A percentile compares a stretch with the other conserved stretches of the same genome.
Evolutionary conservation across 2,888 invertebrate species (phyloP).

Genomic region (Danaus chrysippus): DNA sequence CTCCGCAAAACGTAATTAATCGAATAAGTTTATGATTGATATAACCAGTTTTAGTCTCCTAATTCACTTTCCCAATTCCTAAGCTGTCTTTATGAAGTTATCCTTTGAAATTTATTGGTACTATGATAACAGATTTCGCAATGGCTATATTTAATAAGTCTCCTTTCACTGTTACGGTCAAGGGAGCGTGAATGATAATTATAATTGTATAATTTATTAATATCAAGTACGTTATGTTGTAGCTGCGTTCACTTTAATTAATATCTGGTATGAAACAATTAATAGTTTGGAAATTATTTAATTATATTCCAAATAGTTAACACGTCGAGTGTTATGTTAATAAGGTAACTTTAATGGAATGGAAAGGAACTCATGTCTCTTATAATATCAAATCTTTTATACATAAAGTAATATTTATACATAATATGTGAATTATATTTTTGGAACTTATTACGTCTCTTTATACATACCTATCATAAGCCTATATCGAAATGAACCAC

Average conservation of each 20-base stretch:
- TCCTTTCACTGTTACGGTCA: slow-evolving; percentile 37
- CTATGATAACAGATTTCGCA: slow-evolving; percentile 65
- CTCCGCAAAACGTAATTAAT: slow-evolving; percentile 80
- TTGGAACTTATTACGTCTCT: too few species aligned
- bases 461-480: too few species aligned
- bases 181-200: slow-evolving; percentile 50
- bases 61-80: slow-evolving; percentile 78
- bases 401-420: too few species aligned
- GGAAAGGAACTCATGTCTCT: too few species aligned
- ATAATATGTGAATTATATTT: too few species aligned
- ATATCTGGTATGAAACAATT: not conserved
- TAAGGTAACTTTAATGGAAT: too few species aligned
- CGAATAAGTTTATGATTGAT: slow-evolving; percentile 80
- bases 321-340: too few species aligned
- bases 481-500: too few species aligned
- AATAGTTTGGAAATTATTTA: too few species aligned
- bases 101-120: slow-evolving; percentile 73
- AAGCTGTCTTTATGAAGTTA: slow-evolving; percentile 72
- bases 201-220: slow-evolving; percentile 41
- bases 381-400: too few species aligned
- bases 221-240: not conserved
- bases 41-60: slow-evolving; percentile 78
- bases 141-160: slow-evolving; percentile 60
- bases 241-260: not conserved
- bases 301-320: too few species aligned